phyloP scores from a whole-genome alignment of 1,140 invertebrate genomes.

The Thaumetopoea pityocampa region DNA sequence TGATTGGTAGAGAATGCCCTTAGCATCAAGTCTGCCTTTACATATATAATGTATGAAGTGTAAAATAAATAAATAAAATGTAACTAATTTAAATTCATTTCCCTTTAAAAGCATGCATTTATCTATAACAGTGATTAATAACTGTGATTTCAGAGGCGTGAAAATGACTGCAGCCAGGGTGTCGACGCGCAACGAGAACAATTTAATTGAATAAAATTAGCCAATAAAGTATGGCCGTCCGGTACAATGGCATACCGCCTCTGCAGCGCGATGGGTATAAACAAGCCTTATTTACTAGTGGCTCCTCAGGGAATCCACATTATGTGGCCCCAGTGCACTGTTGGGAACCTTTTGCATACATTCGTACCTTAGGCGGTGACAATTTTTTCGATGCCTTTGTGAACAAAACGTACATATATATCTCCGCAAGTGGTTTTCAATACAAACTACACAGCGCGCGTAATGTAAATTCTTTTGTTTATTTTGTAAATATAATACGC shows the following conservation, averaged over 20 bases:
- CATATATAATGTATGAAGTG: no score
- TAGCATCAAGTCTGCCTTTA: no score
- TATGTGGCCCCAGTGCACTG: constrained; percentile 50
- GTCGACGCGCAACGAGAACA: constrained; percentile 52
- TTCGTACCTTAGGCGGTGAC: constrained; percentile 34
- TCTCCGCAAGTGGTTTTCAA: constrained; percentile 12
- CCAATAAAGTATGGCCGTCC: constrained; percentile 63
- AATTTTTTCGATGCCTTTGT: constrained; percentile 31
- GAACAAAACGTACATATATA: constrained; percentile 13
- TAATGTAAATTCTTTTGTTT: no score
- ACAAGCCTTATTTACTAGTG: constrained; percentile 60
- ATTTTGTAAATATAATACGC: no score
- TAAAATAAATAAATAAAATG: constrained; percentile 30
- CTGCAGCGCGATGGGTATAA: constrained; percentile 41
- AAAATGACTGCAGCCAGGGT: constrained; percentile 41
- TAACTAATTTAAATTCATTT: constrained; percentile 44
- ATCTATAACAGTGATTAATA: constrained; percentile 57
- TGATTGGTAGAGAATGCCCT: no score
- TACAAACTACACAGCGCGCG: constrained; percentile 10
- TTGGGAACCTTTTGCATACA: constrained; percentile 43
- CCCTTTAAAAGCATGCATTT: constrained; percentile 27
- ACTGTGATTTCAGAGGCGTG: constrained; percentile 63
- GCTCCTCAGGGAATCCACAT: constrained; percentile 53
- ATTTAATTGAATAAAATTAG: constrained; percentile 75
- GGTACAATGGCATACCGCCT: constrained; percentile 67